Evolutionary conservation across 2,797 vertebrate species (phyloP).

Genomic region (Hoplostethus atlanticus): DNA sequence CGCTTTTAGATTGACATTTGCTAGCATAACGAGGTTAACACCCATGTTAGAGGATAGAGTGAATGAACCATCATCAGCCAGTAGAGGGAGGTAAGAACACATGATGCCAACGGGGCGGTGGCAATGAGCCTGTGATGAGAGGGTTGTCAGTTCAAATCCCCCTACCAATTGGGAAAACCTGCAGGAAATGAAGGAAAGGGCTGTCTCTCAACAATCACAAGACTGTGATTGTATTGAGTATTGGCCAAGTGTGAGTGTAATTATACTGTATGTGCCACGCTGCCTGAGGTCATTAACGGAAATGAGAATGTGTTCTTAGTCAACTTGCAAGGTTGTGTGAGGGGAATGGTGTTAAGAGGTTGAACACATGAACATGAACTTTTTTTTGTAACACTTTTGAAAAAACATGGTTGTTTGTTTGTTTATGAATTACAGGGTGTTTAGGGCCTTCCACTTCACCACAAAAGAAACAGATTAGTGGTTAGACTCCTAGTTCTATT

Average conservation of each 20-base stretch:
- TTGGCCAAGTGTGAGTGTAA: too few relatives aligned
- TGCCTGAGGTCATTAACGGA: constrained; percentile 2
- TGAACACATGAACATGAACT: constrained; percentile 21
- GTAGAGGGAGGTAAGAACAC: constrained; percentile 52
- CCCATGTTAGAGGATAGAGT: neutral
- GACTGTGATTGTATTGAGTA: too few relatives aligned
- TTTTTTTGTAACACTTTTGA: neutral
- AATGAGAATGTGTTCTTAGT: neutral
- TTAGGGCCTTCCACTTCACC: neutral
- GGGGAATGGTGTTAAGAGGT: constrained; percentile 21
- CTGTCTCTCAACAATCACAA: neutral
- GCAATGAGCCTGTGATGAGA: neutral
- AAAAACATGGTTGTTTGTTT: neutral
- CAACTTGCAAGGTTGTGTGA: constrained; percentile 17
- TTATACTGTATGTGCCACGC: neutral
- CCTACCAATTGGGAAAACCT: neutral
- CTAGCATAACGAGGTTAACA: neutral
- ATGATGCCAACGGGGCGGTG: neutral
- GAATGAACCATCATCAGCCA: constrained; percentile 28
- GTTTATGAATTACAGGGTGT: neutral
- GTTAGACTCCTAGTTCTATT: too few relatives aligned
- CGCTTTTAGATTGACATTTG: too few relatives aligned
- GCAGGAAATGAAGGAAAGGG: neutral
- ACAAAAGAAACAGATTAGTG: neutral
- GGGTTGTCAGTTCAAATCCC: neutral